phyloP scores from a whole-genome alignment of 2,888 invertebrate species.

The Morpho achilles region DNA sequence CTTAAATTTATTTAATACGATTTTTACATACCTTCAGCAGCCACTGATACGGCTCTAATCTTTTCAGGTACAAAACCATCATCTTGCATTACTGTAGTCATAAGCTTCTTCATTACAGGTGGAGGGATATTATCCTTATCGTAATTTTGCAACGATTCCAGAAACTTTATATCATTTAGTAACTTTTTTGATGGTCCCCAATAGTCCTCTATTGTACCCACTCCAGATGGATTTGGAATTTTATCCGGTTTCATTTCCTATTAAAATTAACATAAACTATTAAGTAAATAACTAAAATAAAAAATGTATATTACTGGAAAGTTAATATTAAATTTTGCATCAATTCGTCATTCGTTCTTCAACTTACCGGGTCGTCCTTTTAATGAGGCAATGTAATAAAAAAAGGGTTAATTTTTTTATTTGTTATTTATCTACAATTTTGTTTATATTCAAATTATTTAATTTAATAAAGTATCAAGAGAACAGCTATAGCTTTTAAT shows the following conservation, averaged over 20 bases:
- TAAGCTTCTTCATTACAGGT: conserved; percentile 89
- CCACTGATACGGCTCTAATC: conserved; percentile 90
- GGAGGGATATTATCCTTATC: conserved; percentile 96
- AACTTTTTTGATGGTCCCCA: conserved; percentile 95
- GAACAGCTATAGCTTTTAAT: no score
- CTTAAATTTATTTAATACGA: no score
- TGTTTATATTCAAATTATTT: neutral
- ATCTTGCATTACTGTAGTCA: conserved; percentile 88
- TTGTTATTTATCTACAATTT: neutral
- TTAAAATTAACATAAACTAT: conserved; percentile 8
- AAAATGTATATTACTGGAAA: neutral
- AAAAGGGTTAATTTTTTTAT: conserved; percentile 15
- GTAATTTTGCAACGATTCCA: conserved; percentile 91
- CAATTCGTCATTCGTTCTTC: neutral
- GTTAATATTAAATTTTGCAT: neutral
- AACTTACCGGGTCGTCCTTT: conserved; percentile 62
- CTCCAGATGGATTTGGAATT: conserved; percentile 88
- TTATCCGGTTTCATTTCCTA: conserved; percentile 93
- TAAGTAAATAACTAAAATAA: neutral
- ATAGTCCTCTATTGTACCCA: conserved; percentile 93
- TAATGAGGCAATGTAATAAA: conserved; percentile 23
- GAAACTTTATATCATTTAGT: conserved; percentile 93
- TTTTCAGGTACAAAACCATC: conserved; percentile 96
- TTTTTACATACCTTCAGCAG: conserved; percentile 85
- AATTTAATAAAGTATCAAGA: no score